Conservation (phyloP, 2,113 vertebrate species). For the Peromyscus californicus region DNA sequence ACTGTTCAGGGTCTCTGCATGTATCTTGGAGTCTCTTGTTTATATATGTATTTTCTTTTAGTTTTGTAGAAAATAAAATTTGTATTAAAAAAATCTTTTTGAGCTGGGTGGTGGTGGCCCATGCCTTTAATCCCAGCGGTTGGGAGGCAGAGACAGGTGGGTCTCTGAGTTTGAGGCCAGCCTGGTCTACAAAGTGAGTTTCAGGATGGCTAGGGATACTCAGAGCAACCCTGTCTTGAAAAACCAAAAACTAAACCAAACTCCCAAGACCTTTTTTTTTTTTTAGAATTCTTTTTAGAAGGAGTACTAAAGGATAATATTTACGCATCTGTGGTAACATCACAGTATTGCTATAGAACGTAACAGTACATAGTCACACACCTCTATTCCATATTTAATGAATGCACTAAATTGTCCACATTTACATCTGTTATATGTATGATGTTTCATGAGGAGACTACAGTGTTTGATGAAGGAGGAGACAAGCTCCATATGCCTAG, state of each 20-base stretch:
- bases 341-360: not conserved
- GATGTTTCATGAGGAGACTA: not conserved
- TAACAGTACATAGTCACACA: not conserved
- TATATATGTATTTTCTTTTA: not conserved
- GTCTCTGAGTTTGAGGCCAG: no score
- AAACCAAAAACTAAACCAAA: no score
- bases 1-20: not conserved
- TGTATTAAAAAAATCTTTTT: not conserved
- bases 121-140: not conserved
- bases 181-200: no score
- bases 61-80: conserved; percentile 9
- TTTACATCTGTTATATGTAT: not conserved
- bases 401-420: not conserved
- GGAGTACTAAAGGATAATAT: not conserved
- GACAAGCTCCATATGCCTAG: not conserved
- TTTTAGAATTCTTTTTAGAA: conserved; percentile 11
- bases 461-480: not conserved
- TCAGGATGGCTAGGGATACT: no score
- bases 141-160: no score
- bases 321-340: not conserved
- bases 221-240: no score
- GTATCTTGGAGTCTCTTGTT: not conserved
- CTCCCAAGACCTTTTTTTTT: not conserved
- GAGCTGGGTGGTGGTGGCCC: not conserved
- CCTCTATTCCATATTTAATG: not conserved